A percentile compares a stretch with the other conserved stretches of the same genome.
phyloP scores from a whole-genome alignment of 2,113 vertebrate species.

The Cichladusa arquata region DNA sequence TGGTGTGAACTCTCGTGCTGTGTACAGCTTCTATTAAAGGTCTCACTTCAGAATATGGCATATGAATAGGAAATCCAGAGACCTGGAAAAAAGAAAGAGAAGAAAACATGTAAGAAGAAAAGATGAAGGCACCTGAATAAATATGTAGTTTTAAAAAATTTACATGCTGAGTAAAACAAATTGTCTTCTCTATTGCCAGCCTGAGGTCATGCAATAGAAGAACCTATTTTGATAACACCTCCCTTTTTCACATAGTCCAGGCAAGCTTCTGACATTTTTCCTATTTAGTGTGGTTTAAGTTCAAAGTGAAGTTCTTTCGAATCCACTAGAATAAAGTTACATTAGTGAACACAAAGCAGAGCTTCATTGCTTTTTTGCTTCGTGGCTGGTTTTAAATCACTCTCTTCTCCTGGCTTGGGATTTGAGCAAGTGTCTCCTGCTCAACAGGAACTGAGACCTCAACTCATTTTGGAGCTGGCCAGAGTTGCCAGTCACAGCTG shows the following conservation, averaged over 20 bases:
- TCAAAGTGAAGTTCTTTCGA: neutral
- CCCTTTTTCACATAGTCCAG: neutral
- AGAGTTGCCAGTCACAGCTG: neutral
- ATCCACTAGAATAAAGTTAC: neutral
- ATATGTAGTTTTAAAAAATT: neutral
- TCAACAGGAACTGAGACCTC: neutral
- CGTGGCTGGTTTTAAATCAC: neutral
- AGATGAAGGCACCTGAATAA: neutral
- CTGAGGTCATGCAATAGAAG: neutral
- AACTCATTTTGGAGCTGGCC: neutral
- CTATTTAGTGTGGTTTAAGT: neutral
- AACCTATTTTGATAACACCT: neutral
- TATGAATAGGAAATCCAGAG: constrained; percentile 92
- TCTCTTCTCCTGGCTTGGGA: neutral
- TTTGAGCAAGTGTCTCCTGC: neutral
- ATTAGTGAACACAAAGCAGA: neutral
- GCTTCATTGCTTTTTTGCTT: neutral
- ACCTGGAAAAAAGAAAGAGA: constrained; percentile 73
- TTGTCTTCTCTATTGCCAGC: neutral
- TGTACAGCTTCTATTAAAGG: constrained; percentile 89
- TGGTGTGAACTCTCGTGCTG: constrained; percentile 91
- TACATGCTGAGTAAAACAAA: neutral
- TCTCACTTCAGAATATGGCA: constrained; percentile 88
- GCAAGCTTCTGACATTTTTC: neutral
- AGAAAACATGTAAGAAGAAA: neutral